Percentiles rank a stretch among this genome's conserved stretches.
phyloP scores from a whole-genome alignment of 2,797 vertebrate genomes.

The Neoniphon sammara region DNA sequence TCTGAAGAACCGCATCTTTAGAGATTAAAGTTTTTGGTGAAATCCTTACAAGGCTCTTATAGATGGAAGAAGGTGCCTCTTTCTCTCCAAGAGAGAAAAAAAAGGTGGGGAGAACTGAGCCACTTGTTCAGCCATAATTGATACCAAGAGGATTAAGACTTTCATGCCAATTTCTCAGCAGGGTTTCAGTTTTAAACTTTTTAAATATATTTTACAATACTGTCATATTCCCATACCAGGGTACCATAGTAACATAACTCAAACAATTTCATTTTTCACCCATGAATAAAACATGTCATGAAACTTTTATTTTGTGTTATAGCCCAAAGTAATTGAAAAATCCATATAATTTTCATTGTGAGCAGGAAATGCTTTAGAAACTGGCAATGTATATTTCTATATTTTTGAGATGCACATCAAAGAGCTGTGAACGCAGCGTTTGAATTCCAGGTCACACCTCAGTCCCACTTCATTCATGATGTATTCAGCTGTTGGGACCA shows the following conservation, averaged over 20 bases:
- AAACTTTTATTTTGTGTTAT: constrained; percentile 26
- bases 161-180: constrained; percentile 54
- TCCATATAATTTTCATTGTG: constrained; percentile 26
- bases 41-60: constrained; percentile 53
- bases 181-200: constrained; percentile 37
- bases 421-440: neutral
- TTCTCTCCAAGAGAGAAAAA: constrained; percentile 39
- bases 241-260: constrained; percentile 36
- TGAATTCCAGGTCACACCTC: constrained; percentile 13
- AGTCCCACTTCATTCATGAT: neutral
- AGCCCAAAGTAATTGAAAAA: constrained; percentile 35
- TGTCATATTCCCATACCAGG: constrained; percentile 27
- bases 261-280: constrained; percentile 44
- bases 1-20: constrained; percentile 45
- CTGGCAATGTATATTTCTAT: constrained; percentile 9
- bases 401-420: constrained; percentile 31
- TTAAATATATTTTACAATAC: constrained; percentile 43
- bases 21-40: constrained; percentile 50
- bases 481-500: constrained; percentile 18
- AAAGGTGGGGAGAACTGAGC: constrained; percentile 27
- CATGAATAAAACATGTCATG: constrained; percentile 65
- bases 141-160: constrained; percentile 69
- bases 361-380: neutral
- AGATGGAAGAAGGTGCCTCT: constrained; percentile 33
- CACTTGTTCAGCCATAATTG: constrained; percentile 72